Conservation (phyloP, 2,888 invertebrate species). For the Eustalomyia histrio region DNA sequence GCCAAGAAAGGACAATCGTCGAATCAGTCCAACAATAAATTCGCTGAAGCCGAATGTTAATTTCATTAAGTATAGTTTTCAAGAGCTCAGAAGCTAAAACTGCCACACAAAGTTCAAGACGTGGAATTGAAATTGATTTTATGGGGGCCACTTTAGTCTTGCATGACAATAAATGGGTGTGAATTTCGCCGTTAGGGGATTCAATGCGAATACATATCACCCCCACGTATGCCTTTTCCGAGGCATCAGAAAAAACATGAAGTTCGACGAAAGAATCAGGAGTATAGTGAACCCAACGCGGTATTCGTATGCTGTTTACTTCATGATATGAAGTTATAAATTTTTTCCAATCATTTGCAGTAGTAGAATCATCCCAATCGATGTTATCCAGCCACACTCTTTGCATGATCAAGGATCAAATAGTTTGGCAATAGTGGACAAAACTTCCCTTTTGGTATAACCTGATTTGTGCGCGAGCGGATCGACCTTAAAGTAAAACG, state of each 20-base stretch:
- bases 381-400: slow-evolving; percentile 4
- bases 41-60: not conserved
- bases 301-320: not conserved
- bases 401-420: slow-evolving; percentile 8
- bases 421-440: slow-evolving; percentile 9
- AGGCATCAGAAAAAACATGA: slow-evolving; percentile 15
- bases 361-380: slow-evolving; percentile 7
- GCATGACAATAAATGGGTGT: no score
- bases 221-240: not conserved
- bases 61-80: not conserved
- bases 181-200: not conserved
- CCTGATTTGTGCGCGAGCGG: not conserved
- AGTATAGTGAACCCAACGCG: not conserved
- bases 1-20: not conserved
- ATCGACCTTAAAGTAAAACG: not conserved
- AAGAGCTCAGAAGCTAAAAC: not conserved
- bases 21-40: slow-evolving; percentile 2
- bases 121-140: no score
- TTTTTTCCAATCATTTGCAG: not conserved
- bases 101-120: no score
- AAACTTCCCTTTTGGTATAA: not conserved
- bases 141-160: no score
- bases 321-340: not conserved
- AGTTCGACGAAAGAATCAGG: not conserved
- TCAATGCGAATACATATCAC: not conserved